Evolutionary conservation across 1,140 invertebrate genomes (phyloP), one percentile per base, ranked within the genome.

Genomic region (Muscidifurax raptorellus): DNA sequence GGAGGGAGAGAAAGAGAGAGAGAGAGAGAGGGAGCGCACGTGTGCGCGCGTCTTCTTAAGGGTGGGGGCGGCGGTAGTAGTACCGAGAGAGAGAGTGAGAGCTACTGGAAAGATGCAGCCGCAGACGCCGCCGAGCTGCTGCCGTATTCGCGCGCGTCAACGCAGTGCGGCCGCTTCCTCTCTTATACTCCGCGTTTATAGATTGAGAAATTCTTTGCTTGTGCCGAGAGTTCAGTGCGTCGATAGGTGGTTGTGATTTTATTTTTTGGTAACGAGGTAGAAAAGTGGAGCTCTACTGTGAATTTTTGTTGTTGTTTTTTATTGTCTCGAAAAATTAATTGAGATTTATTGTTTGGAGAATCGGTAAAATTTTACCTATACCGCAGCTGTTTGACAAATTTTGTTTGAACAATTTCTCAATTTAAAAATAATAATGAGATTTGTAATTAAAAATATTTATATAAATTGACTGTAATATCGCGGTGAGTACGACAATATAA

Each of bases 1-100:
- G 18, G 18, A 18, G 6, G 52, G 28, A 13, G 66, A 2, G 66
- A 12, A 25, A 12, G 27, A 5, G 15, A 4, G 40, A 1, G 10
- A 22, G 66, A 71, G 59, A 22, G 52, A 44, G 64, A 30, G 77
- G 59, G 32, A 12, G 12, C 15, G 36, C 67, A 71, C 79, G 67
- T 72, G 67, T 72, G 79, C 79, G 79, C 79, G 67, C 77, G 77
- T 64, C 75, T 77, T 77, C 25, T 28, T 5, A 1, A 12, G 15
- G 75, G 47, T 22, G 47, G 44, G 75, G n/a, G 47, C 10, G 44
- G 28, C 32, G 77, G 47, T 18, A n/a, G 36, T 40, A 40, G 36
- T 1, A 59, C 5, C 52, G 22, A 59, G 52, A 59, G 6, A 59
- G 52, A 59, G 52, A 59, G n/a, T 22, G 36, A 40, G 30, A 18